Evolutionary conservation across 2,113 vertebrate species (phyloP), one percentile per base, ranked within the genome.

Genomic region (Bubalus kerabau): DNA sequence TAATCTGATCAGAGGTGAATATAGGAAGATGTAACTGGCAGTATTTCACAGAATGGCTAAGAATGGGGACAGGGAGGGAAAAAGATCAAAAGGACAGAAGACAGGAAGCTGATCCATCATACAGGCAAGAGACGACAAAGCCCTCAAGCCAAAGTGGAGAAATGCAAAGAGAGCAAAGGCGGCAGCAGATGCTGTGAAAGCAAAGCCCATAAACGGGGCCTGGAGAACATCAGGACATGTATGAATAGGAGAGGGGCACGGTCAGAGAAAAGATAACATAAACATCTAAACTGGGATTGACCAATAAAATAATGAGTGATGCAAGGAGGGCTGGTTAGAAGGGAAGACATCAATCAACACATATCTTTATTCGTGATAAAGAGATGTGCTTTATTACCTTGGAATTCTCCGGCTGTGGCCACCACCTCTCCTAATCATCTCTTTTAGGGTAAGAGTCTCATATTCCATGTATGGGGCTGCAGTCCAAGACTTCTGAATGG

Each of bases 401-500:
- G 99, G 98, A 93, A 98, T 91, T 46, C 96, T 98, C 36, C 98
- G 99, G 32, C 94, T 98, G 3, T 95, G 97, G 4, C 99, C 99
- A 0, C 99, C 99, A 67, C 99, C 98, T 98, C 99, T 98, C 96
- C 98, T 98, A 15, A 98, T 98, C 87, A 99, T 97, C 2, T 99
- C 99, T 98, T 98, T 98, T 36, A 99, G 97, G 60, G 98, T 98
- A 96, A 99, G 98, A 5, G 50, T 96, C 84, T 99, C 99, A 64
- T 99, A 99, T 6, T 99, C 99, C 13, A 95, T 50, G 71, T 99
- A 99, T 23, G 94, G 59, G 0, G 94, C 96, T 0, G 99, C 99
- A 95, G 98, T 99, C 99, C 99, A 99, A 32, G 99, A 99, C 32
- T 98, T 99, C 99, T 99, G 99, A 32, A 97, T 97, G 0, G 98